phyloP scores from a whole-genome alignment of 1,140 invertebrate species.

The Caenorhabditis latens region DNA sequence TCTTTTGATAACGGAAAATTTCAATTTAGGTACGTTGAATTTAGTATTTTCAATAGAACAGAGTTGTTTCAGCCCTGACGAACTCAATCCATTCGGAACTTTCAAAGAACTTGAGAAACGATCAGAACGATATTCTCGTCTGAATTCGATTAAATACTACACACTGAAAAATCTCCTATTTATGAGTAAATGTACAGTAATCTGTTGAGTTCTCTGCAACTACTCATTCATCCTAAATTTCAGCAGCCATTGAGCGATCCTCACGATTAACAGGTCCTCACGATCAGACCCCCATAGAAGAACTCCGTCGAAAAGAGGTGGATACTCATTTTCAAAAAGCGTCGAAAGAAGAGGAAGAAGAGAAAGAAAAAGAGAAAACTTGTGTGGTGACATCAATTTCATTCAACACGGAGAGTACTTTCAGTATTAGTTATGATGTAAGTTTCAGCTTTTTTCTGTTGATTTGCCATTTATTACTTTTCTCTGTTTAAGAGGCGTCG shows the following conservation, averaged over 20 bases:
- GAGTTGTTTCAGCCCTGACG: neutral
- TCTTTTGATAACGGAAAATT: neutral
- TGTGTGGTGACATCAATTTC: neutral
- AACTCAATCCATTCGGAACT: neutral
- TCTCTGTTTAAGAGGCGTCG: neutral
- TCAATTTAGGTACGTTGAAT: neutral
- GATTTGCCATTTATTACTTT: no score
- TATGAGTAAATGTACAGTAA: neutral
- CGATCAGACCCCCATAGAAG: neutral
- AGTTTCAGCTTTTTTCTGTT: neutral
- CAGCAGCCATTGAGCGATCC: slow-evolving; percentile 1
- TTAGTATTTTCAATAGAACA: no score
- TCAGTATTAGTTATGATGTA: slow-evolving; percentile 36
- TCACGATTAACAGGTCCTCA: neutral
- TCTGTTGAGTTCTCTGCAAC: no score
- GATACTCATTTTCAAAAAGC: neutral
- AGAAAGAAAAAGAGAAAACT: neutral
- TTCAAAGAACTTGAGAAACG: neutral
- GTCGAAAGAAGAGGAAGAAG: neutral
- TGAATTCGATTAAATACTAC: neutral
- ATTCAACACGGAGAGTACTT: slow-evolving; percentile 29
- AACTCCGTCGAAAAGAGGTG: neutral
- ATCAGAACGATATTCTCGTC: neutral
- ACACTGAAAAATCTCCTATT: neutral
- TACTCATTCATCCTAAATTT: neutral